phyloP scores from a whole-genome alignment of 2,113 vertebrate species.

The Willisornis vidua region DNA sequence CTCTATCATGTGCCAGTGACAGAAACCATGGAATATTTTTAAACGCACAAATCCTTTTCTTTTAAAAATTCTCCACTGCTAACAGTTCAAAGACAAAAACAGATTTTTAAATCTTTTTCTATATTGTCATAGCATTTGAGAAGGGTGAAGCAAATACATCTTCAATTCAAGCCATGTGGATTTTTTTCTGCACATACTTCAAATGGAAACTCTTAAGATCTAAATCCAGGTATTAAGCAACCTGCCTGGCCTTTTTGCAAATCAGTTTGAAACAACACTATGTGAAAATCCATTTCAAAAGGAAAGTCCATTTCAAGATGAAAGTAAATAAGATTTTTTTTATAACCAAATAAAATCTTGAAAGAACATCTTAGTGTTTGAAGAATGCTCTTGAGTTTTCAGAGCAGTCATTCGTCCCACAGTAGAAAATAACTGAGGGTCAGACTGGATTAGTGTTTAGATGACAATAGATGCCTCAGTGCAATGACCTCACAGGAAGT shows the following conservation, averaged over 20 bases:
- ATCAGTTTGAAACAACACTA: slow-evolving; percentile 19
- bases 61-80: not conserved
- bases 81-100: not conserved
- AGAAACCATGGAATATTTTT: slow-evolving; percentile 55
- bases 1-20: slow-evolving; percentile 42
- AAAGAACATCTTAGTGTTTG: slow-evolving; percentile 8
- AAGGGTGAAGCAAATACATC: not conserved
- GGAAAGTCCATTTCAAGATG: slow-evolving; percentile 5
- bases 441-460: not conserved
- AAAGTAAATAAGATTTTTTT: slow-evolving; percentile 16
- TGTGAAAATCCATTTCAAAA: slow-evolving; percentile 35
- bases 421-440: slow-evolving; percentile 11
- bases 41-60: slow-evolving; percentile 22
- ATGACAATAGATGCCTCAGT: not conserved
- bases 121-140: slow-evolving; percentile 28
- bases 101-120: slow-evolving; percentile 34
- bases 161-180: slow-evolving; percentile 34
- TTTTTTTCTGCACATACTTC: not conserved
- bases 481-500: slow-evolving; percentile 7
- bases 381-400: not conserved
- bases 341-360: slow-evolving; percentile 25
- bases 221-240: slow-evolving; percentile 24
- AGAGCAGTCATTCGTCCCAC: not conserved
- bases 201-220: not conserved
- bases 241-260: slow-evolving; percentile 30